Percentiles rank a stretch among this genome's conserved stretches.
These are phyloP conservation scores for Serilophus lunatus DNA, from an alignment of 2,113 vertebrate genomes.

Conservation along the genomic window DNA sequence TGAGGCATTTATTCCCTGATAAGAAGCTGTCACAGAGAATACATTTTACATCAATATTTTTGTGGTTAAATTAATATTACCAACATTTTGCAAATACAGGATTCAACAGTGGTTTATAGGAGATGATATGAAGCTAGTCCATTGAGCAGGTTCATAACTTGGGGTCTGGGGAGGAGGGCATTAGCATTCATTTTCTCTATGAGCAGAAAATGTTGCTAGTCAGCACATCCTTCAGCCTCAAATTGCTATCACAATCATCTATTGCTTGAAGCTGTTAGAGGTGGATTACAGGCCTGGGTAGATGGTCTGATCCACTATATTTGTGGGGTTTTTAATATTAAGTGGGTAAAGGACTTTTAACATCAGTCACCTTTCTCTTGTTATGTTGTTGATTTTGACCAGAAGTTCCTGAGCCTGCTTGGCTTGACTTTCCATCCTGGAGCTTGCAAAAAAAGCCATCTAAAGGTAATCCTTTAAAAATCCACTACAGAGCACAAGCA, in stretches of 20 bases:
- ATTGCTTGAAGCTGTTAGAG: neutral
- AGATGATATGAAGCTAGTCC: neutral
- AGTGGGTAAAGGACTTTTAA: neutral
- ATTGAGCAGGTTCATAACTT: neutral
- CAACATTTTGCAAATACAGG: neutral
- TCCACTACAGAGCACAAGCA: neutral
- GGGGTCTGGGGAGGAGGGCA: too few relatives aligned
- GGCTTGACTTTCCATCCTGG: neutral
- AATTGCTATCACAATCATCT: neutral
- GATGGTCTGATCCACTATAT: neutral
- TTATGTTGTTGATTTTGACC: neutral
- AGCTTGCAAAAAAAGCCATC: neutral
- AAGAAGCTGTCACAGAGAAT: conserved; percentile 49
- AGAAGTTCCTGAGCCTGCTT: neutral
- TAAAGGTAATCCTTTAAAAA: neutral
- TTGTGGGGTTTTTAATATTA: fast-evolving
- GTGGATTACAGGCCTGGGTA: neutral
- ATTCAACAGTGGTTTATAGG: neutral
- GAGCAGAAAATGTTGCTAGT: neutral
- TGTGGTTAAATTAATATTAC: conserved; percentile 38
- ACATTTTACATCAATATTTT: conserved; percentile 38
- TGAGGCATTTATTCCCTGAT: conserved; percentile 58
- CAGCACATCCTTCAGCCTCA: neutral
- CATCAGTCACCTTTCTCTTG: neutral
- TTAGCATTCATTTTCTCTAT: neutral